A percentile compares a stretch with the other conserved stretches of the same genome.
These are phyloP conservation scores for Otolemur crassicaudatus DNA, from an alignment of 2,797 vertebrate species.

Conservation along the genomic window DNA sequence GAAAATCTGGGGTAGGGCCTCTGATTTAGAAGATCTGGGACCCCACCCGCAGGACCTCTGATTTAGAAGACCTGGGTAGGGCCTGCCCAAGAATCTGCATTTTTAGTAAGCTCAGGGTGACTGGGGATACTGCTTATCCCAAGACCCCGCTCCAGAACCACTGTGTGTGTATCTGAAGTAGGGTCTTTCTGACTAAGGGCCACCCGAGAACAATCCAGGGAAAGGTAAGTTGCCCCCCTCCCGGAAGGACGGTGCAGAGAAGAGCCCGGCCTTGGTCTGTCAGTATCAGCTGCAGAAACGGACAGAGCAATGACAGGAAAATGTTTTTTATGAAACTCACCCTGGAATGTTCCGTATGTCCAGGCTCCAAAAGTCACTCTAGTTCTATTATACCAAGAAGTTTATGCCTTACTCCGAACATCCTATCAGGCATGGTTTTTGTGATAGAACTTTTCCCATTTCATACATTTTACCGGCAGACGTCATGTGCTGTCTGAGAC, in stretches of 20 bases:
- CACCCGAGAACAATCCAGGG: background rate
- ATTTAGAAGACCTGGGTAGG: background rate
- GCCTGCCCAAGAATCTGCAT: background rate
- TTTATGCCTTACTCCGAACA: background rate
- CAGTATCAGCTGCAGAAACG: background rate
- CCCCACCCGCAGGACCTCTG: too few relatives aligned
- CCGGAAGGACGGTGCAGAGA: accelerated
- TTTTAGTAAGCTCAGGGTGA: background rate
- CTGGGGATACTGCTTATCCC: background rate
- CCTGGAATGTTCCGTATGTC: background rate
- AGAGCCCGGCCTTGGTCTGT: background rate
- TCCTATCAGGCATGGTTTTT: background rate
- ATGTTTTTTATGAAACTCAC: background rate
- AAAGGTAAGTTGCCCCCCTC: background rate
- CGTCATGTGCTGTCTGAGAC: accelerated
- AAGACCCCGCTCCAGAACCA: background rate
- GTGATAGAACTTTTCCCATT: background rate
- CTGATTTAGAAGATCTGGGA: background rate
- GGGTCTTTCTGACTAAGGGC: background rate
- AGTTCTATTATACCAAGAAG: background rate
- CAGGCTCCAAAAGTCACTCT: background rate
- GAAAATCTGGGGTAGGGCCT: background rate
- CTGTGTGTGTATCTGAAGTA: accelerated
- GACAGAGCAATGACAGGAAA: accelerated
- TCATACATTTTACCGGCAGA: background rate